Base-by-base conservation (phyloP, 2,888 invertebrate species). In the Ctenicera cuprea region DNA sequence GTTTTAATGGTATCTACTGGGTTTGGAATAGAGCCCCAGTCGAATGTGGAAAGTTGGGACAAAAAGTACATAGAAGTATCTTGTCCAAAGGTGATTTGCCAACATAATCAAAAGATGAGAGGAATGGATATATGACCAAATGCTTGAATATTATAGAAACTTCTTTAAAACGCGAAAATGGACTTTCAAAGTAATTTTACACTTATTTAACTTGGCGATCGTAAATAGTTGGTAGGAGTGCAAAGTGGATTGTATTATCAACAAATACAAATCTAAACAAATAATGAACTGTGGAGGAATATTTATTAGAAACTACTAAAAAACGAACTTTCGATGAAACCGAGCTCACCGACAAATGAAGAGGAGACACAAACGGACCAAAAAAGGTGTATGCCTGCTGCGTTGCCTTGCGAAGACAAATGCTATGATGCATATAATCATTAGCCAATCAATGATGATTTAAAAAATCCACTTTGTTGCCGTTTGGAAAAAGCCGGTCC, bases 381-480 rank as follows among this genome's bases (percentile, higher is more conserved):
- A 33, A 33, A 33, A 33, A 33, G 33, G 7, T 8, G 33, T 33
- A 33, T 33, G 5, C 33, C 33, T 33, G 9, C 9, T 33, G 8
- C 33, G 7, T 33, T 9, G 9, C 33, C 33, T 9, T 33, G 33
- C 33, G 33, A 33, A 33, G 33, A 33, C 9, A 33, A 48, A 48
- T 9, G 18, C 20, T 48, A 48, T 20, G 48, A 48, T 48, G 18
- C 48, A 26, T 26, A n/a, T 52, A 52, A 52, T 18, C 26, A 52
- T 12, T 52, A 18, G 48, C 20, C 48, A 11, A 16, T 48, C 11
- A 18, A 11, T 48, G 26, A 52, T 4, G 14, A 52, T n/a, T 52
- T 52, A 12, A 52, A 52, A 52, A 18, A 48, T 9, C 48, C 48
- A 18, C 48, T 48, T 48, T 52, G 26, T 8, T 52, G 52, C 14